These are phyloP conservation scores for Erebia epiphron DNA, from an alignment of 2,888 invertebrate species.

Conservation along the genomic window DNA sequence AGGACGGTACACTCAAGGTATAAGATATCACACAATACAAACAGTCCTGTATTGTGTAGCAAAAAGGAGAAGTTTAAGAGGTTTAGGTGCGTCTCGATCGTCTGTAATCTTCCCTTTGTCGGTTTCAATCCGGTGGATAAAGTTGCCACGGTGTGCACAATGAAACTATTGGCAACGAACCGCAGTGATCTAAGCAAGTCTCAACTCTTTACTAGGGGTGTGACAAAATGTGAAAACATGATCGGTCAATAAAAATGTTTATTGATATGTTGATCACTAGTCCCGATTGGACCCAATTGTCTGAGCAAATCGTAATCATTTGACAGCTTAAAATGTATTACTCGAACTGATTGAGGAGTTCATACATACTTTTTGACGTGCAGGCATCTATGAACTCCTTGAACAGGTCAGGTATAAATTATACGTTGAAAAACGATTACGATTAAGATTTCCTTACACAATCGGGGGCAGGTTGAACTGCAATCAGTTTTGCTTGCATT, in stretches of 20 bases:
- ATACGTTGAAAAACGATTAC: no score
- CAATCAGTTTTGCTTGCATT: no score
- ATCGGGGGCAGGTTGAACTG: no score
- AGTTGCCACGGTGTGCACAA: constrained; percentile 32
- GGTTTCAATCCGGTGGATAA: constrained; percentile 21
- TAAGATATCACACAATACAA: constrained; percentile 8
- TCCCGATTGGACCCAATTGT: no score
- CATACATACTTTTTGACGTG: no score
- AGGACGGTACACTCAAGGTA: not conserved
- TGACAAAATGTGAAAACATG: constrained; percentile 12
- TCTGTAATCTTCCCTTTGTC: constrained; percentile 33
- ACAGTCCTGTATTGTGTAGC: constrained; percentile 20
- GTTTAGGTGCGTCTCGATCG: constrained; percentile 25
- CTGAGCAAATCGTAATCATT: no score
- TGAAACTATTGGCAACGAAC: constrained; percentile 34
- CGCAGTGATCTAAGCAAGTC: constrained; percentile 28
- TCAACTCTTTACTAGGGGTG: constrained; percentile 22
- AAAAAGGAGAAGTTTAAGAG: constrained; percentile 33
- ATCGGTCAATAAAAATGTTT: not conserved
- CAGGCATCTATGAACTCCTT: no score
- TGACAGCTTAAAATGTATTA: no score
- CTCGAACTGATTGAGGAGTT: no score
- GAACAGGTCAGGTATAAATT: no score
- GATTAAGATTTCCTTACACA: no score
- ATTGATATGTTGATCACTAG: no score